Base-by-base conservation (phyloP, 1,140 invertebrate genomes). In the Drosophila tropicalis region DNA sequence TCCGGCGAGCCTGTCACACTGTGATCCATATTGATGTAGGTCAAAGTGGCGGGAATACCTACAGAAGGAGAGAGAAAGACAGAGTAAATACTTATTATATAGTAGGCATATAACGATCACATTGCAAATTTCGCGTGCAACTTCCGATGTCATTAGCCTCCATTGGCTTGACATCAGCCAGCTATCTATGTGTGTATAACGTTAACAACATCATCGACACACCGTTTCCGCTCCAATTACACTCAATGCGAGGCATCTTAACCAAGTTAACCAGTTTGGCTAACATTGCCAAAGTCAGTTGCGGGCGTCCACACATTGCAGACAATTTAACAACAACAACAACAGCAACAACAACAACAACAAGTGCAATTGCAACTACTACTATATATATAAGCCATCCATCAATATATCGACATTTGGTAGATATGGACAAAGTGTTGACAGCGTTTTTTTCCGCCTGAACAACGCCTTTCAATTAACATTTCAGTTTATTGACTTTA, bases 31-130 rank as follows among this genome's bases (percentile, higher is more conserved):
- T 95, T 93, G 69, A 97, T 95, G 90, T 96, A 96, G 90, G 96
- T 97, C 61, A 97, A 91, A 0, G 96, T 97, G 10, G 95, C 94
- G 32, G 96, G 96, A 77, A 97, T 95, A 78, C 96, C 96, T 96
- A 90, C 0, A 67, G 74, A 15, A 19, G 15, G 25, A 17, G 5
- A 51, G n/a, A 36, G 1, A 29, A 3, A 19, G 15, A 60, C 5
- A 19, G n/a, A 12, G 29, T 29, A 25, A 0, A 6, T 29, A 29
- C n/a, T n/a, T 6, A 15, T 22, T 15, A 40, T 9, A 17, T 15
- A 3, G n/a, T 6, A 9, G n/a, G 7, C n/a, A 17, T 3, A 22
- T 22, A 10, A 19, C 9, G 2, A 51, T 22, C 9, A 19, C 44
- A 47, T 47, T 36, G 67, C 62, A 67, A 57, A 29, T 81, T 25